A percentile compares a stretch with the other conserved stretches of the same genome.
Evolutionary conservation across 2,797 vertebrate species (phyloP).

Genomic region (Alfaro cultratus): DNA sequence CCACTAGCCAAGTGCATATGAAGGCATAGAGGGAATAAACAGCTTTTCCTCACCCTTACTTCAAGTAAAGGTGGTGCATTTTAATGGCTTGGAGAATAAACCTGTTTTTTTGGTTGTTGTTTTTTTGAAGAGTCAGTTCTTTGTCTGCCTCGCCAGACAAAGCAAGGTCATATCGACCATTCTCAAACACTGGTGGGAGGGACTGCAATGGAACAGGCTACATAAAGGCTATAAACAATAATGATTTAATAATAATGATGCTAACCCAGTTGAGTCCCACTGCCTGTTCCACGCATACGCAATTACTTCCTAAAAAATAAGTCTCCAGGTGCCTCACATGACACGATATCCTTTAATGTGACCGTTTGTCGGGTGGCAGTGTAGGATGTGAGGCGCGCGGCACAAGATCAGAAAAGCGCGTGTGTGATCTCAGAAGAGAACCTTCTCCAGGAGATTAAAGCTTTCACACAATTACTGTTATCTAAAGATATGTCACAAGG

Average conservation of each 20-base stretch:
- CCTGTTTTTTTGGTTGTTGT: background rate
- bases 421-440: slow-evolving; percentile 29
- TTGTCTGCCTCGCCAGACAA: slow-evolving; percentile 14
- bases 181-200: slow-evolving; percentile 15
- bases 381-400: background rate
- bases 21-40: background rate
- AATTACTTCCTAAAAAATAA: slow-evolving; percentile 31
- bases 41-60: background rate
- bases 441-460: slow-evolving; percentile 42
- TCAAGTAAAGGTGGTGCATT: background rate
- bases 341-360: slow-evolving; percentile 14
- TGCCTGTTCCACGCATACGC: slow-evolving; percentile 9
- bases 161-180: slow-evolving; percentile 39
- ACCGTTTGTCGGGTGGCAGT: slow-evolving; percentile 3
- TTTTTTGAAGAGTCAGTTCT: slow-evolving; percentile 1
- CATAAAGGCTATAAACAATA: slow-evolving; percentile 43
- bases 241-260: slow-evolving; percentile 43
- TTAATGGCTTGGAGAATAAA: slow-evolving; percentile 13
- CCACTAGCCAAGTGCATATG: slow-evolving; percentile 7
- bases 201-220: slow-evolving; percentile 10
- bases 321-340: slow-evolving; percentile 18
- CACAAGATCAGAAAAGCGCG: slow-evolving; percentile 3
- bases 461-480: slow-evolving; percentile 38
- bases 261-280: slow-evolving; percentile 6
- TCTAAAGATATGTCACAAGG: slow-evolving; percentile 43